A percentile compares a stretch with the other conserved stretches of the same genome.
phyloP scores from a whole-genome alignment of 2,888 invertebrate genomes.

The Embidobia sp. region DNA sequence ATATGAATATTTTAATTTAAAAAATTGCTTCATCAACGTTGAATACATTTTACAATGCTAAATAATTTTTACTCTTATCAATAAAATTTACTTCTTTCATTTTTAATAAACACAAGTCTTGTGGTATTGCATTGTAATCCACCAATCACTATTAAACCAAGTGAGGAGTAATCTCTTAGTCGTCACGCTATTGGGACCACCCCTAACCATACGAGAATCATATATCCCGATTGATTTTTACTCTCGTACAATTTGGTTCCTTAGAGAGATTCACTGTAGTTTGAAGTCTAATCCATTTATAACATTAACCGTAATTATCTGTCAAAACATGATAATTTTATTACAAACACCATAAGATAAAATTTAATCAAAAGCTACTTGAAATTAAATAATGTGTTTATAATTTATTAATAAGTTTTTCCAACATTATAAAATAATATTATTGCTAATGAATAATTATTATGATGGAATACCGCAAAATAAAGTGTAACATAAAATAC shows the following conservation, averaged over 20 bases:
- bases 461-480: too few species aligned
- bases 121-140: slow-evolving; percentile 39
- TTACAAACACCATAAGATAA: neutral
- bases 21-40: too few species aligned
- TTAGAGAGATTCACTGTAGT: slow-evolving; percentile 34
- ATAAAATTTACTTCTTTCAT: slow-evolving; percentile 1
- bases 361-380: too few species aligned
- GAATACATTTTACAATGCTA: too few species aligned
- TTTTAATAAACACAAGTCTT: slow-evolving; percentile 1
- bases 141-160: slow-evolving; percentile 70
- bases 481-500: too few species aligned
- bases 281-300: slow-evolving; percentile 35
- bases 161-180: slow-evolving; percentile 74
- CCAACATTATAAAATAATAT: too few species aligned
- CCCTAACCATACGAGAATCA: slow-evolving; percentile 67
- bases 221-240: slow-evolving; percentile 73
- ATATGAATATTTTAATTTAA: too few species aligned
- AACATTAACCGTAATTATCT: slow-evolving; percentile 35
- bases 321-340: slow-evolving; percentile 10
- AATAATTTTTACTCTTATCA: too few species aligned
- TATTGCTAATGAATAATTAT: too few species aligned
- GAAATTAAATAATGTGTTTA: too few species aligned
- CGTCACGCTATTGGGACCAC: slow-evolving; percentile 74
- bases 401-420: too few species aligned
- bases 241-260: slow-evolving; percentile 56